Conservation (phyloP, 2,797 vertebrate genomes). For the Crypturellus tataupa region DNA sequence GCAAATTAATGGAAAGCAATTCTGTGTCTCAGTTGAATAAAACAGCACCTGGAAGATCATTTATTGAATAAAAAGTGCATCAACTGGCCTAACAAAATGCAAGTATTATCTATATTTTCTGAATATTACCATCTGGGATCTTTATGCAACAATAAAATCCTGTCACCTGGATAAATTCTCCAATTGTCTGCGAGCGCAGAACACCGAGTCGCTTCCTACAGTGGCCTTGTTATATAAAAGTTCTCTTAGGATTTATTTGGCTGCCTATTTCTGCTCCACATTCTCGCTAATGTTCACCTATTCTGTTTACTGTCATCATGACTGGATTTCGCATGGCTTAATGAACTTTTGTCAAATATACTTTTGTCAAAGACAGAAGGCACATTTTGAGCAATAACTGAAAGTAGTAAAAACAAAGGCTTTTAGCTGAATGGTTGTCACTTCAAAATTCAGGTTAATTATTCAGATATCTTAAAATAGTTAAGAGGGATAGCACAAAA, state of each 20-base stretch:
- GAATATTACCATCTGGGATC: not conserved
- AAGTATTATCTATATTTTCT: not conserved
- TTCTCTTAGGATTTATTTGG: not conserved
- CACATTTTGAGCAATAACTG: not conserved
- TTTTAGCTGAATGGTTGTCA: not conserved
- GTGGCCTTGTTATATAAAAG: not conserved
- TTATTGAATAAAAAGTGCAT: not conserved
- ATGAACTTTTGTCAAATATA: not conserved
- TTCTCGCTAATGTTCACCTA: not conserved
- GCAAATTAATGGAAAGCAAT: not conserved
- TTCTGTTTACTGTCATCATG: not conserved
- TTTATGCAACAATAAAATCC: slow-evolving; percentile 27
- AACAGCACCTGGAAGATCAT: not conserved
- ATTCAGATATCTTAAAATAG: not conserved
- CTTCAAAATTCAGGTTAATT: not conserved
- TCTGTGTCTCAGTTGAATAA: not conserved
- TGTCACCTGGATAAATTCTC: not conserved
- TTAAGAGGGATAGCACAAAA: not conserved
- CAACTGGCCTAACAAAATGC: not conserved
- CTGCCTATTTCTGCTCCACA: not conserved
- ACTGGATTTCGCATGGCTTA: not conserved
- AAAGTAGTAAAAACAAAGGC: not conserved
- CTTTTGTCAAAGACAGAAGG: not conserved
- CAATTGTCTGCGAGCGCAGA: not conserved
- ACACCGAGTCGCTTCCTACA: not conserved